These are phyloP conservation scores for Drosophila insularis DNA, from an alignment of 1,140 invertebrate species.

Conservation along the genomic window DNA sequence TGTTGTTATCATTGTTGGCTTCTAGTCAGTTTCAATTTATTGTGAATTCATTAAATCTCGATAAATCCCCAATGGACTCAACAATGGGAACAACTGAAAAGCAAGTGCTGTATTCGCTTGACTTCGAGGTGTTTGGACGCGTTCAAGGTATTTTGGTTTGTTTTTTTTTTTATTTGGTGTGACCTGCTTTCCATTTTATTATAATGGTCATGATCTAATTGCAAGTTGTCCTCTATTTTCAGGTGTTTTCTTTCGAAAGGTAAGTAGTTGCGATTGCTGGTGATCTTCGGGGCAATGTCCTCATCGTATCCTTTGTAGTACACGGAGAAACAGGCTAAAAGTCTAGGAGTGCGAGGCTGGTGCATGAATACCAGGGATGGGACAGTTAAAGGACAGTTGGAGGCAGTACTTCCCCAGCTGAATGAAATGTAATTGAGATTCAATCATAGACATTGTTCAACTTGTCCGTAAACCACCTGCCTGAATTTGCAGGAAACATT, in stretches of 20 bases:
- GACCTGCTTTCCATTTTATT: slow-evolving; percentile 9
- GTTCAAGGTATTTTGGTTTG: slow-evolving; percentile 83
- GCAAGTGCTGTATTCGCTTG: slow-evolving; percentile 44
- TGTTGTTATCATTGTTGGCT: slow-evolving; percentile 24
- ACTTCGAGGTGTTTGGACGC: slow-evolving; percentile 85
- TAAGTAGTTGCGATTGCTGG: slow-evolving; percentile 22
- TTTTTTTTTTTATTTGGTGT: slow-evolving; percentile 1
- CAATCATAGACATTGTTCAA: slow-evolving; percentile 2
- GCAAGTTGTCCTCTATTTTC: not conserved
- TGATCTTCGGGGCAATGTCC: not conserved
- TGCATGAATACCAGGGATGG: slow-evolving; percentile 87
- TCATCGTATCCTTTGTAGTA: slow-evolving; percentile 82
- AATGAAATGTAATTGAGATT: slow-evolving; percentile 85
- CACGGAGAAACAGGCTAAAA: slow-evolving; percentile 85
- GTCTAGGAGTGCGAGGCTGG: slow-evolving; percentile 86
- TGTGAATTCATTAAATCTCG: not conserved
- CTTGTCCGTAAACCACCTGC: slow-evolving; percentile 4
- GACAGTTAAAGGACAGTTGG: slow-evolving; percentile 87
- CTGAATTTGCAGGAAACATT: slow-evolving; percentile 56
- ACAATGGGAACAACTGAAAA: slow-evolving; percentile 26
- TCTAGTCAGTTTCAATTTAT: not conserved
- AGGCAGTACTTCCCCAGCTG: slow-evolving; percentile 85
- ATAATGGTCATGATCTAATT: slow-evolving; percentile 9
- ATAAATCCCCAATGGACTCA: not conserved
- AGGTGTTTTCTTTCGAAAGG: slow-evolving; percentile 78